phyloP scores from a whole-genome alignment of 1,140 invertebrate species.

The Portunus trituberculatus region DNA sequence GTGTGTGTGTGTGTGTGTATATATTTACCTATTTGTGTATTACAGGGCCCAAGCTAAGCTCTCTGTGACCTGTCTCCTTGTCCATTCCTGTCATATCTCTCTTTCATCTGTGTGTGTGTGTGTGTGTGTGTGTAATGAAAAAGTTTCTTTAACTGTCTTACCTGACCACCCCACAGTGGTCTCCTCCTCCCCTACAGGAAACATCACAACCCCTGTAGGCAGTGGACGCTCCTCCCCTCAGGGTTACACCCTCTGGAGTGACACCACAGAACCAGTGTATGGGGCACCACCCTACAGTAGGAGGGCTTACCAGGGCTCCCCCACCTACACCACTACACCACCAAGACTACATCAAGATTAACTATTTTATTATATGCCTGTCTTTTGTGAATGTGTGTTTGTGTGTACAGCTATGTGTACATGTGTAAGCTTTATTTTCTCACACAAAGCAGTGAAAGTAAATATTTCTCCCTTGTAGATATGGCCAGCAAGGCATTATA shows the following conservation, averaged over 20 bases:
- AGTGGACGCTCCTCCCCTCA: conserved; percentile 34
- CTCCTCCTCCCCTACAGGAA: conserved; percentile 22
- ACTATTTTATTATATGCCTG: not conserved
- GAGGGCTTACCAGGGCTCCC: conserved; percentile 57
- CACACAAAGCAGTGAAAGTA: not conserved
- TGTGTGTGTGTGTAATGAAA: too few species aligned
- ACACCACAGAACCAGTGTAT: conserved; percentile 54
- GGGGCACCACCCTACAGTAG: conserved; percentile 53
- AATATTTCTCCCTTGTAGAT: not conserved
- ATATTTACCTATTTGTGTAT: too few species aligned
- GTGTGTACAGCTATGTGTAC: not conserved
- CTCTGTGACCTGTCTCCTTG: too few species aligned
- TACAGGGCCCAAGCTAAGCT: too few species aligned
- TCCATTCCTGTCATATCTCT: too few species aligned
- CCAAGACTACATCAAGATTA: not conserved
- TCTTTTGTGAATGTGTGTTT: not conserved
- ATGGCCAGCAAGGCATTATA: not conserved
- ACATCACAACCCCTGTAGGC: not conserved
- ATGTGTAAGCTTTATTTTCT: conserved; percentile 4
- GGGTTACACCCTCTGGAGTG: conserved; percentile 50
- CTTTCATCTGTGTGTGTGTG: too few species aligned
- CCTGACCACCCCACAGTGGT: not conserved
- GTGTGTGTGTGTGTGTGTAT: too few species aligned
- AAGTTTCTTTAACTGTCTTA: too few species aligned
- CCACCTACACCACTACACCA: conserved; percentile 42